A percentile compares a stretch with the other conserved stretches of the same genome.
phyloP scores from a whole-genome alignment of 1,140 invertebrate genomes.

The Armadillidium nasatum region DNA sequence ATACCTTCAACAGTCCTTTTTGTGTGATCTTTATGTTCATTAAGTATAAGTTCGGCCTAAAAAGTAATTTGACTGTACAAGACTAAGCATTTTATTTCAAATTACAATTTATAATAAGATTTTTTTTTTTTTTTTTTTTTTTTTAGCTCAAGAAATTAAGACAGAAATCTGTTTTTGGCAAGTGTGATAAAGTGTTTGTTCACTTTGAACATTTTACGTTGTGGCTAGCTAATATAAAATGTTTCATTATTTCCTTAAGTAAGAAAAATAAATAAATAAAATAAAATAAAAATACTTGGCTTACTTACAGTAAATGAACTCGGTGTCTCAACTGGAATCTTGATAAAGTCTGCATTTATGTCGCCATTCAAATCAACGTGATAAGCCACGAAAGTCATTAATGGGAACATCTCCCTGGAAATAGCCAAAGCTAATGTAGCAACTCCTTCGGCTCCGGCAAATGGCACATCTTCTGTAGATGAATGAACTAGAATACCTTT shows the following conservation, averaged over 20 bases:
- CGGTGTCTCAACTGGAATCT: constrained; percentile 57
- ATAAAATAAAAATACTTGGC: constrained; percentile 19
- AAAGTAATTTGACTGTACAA: no score
- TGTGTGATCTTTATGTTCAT: constrained; percentile 50
- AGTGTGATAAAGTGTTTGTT: no score
- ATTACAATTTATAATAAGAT: no score
- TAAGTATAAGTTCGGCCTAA: constrained; percentile 47
- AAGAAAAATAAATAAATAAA: no score
- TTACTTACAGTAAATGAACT: constrained; percentile 51
- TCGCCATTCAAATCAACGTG: constrained; percentile 52
- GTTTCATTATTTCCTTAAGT: neutral
- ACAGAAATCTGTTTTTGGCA: no score
- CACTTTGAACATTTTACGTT: no score
- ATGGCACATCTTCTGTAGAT: constrained; percentile 47
- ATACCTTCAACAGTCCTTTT: constrained; percentile 49
- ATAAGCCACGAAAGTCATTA: constrained; percentile 56
- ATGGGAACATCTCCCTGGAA: constrained; percentile 57
- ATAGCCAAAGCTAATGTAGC: constrained; percentile 52
- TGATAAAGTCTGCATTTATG: constrained; percentile 56
- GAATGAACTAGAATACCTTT: constrained; percentile 52
- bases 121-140: no score
- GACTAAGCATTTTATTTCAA: no score
- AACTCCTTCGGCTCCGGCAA: constrained; percentile 45
- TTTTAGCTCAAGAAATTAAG: no score
- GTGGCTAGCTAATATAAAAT: no score